Evolutionary conservation across 2,113 vertebrate species (phyloP), one percentile per base, ranked within the genome.

Genomic region (Vireo altiloquus): DNA sequence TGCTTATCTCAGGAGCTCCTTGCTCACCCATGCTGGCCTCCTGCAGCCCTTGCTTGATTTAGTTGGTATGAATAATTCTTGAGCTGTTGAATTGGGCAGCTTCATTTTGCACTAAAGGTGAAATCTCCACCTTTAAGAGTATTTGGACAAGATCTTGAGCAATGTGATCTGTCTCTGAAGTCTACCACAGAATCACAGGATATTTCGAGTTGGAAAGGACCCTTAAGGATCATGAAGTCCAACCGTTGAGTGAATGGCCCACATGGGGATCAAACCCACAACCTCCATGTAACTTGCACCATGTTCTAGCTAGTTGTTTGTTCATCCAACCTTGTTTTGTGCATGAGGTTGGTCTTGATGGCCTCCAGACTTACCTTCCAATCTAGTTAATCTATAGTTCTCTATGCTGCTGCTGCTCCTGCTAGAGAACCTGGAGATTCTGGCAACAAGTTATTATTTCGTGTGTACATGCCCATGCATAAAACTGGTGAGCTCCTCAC

Each of bases 401-500:
- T 75, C 16, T 44, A 9, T 13, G 40, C 8, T 6, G 3, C 40
- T 81, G 37, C 46, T 69, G 33, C 30, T 87, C 1, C 39, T 64
- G 35, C 25, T 50, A 25, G 49, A 81, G 42, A 72, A 74, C 10
- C 11, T 57, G 47, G 11, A 76, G 46, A 42, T 84, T 87, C 60
- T 10, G 3, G 50, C n/a, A 81, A 18, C 1, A 4, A n/a, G 9
- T 5, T 68, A 50, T 16, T 69, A 77, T 56, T 87, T 81, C 0
- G 0, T 33, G 21, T 52, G 5, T 15, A 33, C 9, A 6, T 1
- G 4, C 20, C 25, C 28, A n/a, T 31, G 11, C 7, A 56, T 35
- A 40, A 8, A 66, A 82, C 33, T 21, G 2, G 52, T 22, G 11
- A 78, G 13, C 33, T 88, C 24, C 20, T 88, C 49, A 59, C 13